Evolutionary conservation across 2,113 vertebrate genomes (phyloP).

Genomic region (Erpornis zantholeuca): DNA sequence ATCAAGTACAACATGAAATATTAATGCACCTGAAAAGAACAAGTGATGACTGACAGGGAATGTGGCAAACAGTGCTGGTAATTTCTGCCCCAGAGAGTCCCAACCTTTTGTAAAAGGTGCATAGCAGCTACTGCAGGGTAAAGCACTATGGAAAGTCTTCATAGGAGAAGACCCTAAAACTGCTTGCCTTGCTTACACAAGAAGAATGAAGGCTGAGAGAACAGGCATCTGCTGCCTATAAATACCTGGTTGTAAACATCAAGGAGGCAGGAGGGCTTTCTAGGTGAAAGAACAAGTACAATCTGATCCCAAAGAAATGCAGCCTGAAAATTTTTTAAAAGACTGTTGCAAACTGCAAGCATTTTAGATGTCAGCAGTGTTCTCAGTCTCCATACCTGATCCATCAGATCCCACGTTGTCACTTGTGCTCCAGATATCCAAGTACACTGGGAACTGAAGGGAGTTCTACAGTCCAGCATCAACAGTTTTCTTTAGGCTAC

Average conservation of each 20-base stretch:
- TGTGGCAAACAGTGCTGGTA: background rate
- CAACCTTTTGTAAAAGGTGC: background rate
- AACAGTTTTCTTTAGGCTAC: background rate
- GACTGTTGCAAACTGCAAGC: background rate
- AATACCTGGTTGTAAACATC: background rate
- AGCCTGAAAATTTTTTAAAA: background rate
- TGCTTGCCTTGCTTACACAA: background rate
- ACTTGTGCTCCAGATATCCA: background rate
- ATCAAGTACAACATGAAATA: background rate
- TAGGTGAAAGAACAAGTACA: background rate
- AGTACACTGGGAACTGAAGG: rapidly evolving
- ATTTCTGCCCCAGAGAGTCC: background rate
- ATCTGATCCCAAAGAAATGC: background rate
- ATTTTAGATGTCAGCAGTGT: background rate
- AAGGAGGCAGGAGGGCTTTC: background rate
- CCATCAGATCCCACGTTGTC: rapidly evolving
- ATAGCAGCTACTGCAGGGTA: background rate
- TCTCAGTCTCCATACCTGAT: background rate
- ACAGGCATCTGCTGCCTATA: background rate
- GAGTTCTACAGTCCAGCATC: background rate
- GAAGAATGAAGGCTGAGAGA: background rate
- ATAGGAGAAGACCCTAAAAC: background rate
- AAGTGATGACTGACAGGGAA: background rate
- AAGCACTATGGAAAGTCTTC: background rate
- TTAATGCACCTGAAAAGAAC: background rate